Evolutionary conservation across 2,888 invertebrate species (phyloP), one percentile per base, ranked within the genome.

Genomic region (Aspidiotus rigidus): DNA sequence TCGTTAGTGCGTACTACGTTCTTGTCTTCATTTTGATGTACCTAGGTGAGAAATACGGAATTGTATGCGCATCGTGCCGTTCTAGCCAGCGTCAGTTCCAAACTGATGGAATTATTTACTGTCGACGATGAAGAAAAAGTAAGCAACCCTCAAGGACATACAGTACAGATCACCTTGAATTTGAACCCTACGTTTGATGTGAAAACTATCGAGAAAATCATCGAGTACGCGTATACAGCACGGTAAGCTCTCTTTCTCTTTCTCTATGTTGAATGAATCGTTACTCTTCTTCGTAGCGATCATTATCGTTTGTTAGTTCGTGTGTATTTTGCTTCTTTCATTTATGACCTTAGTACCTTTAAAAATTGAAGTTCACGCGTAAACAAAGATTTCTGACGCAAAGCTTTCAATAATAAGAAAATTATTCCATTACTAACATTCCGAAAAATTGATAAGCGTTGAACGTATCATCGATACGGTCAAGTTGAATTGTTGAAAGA

Each of bases 181-280:
- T 84, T 84, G 15, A 70, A 69, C 61, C 70, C 70, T 28, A 83
- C 83, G 55, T 80, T 86, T 72, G 86, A 87, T 74, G 83, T 81
- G 74, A 83, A 81, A 60, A 87, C 89, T 62, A 81, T 93, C 76
- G 85, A 87, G 74, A 83, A 85, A 72, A 82, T 93, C 59, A 84
- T 93, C 61, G 87, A 90, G 77, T 93, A 87, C 80, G 88, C 88
- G 62, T 93, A 93, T 80, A 90, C 91, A 15, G 86, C 88, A 41
- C 84, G 84, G 79, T 83, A 76, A 75, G 72, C 62, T 53, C 62
- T 59, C 69, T 53, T 64, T 59, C 69, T 70, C 15, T 62, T 62
- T 41, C 60, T 69, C 61, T 61, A 57, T 28, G 28, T 28, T 28
- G 28, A 28, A 28, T 28, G 28, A 28, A 28, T 28, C 28, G 28